Evolutionary conservation across 1,140 invertebrate genomes (phyloP), one percentile per base, ranked within the genome.

Genomic region (Ptiloglossa arizonensis): DNA sequence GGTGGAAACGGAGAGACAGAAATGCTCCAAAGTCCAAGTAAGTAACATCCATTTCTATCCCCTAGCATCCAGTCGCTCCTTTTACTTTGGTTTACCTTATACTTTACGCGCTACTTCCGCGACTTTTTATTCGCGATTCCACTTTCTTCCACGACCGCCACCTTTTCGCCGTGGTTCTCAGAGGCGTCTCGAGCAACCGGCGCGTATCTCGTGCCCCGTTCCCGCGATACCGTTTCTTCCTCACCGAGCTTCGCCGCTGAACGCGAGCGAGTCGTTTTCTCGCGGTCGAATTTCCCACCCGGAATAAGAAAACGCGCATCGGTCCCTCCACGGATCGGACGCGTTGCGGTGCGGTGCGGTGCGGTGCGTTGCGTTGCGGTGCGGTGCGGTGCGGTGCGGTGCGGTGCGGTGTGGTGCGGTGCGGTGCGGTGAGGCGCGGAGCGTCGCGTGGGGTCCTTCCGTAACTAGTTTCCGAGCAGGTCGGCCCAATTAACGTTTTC

Each of bases 401-500:
- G n/a, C n/a, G n/a, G n/a, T n/a, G n/a, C n/a, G n/a, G n/a, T n/a
- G n/a, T n/a, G n/a, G n/a, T n/a, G n/a, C n/a, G n/a, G n/a, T n/a
- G n/a, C n/a, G n/a, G n/a, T n/a, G n/a, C n/a, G n/a, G n/a, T n/a
- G n/a, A n/a, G n/a, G n/a, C n/a, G n/a, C n/a, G n/a, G n/a, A n/a
- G n/a, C n/a, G 81, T 70, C 76, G 75, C 75, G 82, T 67, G 63
- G 81, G 81, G 78, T 70, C 82, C 81, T 87, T 85, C 85, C 88
- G 90, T 92, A 93, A 93, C 91, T 91, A 93, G 92, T 92, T 93
- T 92, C 90, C 86, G 91, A 91, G 90, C 91, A 91, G 92, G 92
- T 93, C 92, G 89, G 90, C 90, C 90, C 92, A 93, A 93, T 93
- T 93, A 93, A 93, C 91, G 92, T 91, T 92, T 91, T 86, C 89